Percentiles rank a stretch among this genome's conserved stretches.
Evolutionary conservation across 2,113 vertebrate species (phyloP).

Genomic region (Hymenochirus boettgeri): DNA sequence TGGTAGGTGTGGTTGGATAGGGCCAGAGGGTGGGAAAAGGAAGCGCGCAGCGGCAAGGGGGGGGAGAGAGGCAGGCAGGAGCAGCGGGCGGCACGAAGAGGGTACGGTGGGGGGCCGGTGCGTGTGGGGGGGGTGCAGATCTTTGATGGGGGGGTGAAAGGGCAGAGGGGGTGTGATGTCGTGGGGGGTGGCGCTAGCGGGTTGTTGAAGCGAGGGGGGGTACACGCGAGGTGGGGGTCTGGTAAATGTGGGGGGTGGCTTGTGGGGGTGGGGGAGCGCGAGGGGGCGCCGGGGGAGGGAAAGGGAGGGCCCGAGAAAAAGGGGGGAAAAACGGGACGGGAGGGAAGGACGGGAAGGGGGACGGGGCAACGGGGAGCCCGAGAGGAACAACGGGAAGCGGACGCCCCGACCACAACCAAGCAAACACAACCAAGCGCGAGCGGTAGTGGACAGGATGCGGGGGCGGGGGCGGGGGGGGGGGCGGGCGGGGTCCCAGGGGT

Average conservation of each 20-base stretch:
- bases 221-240: neutral
- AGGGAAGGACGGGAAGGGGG: too few species aligned
- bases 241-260: neutral
- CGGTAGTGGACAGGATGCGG: too few species aligned
- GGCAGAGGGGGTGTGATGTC: neutral
- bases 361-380: too few species aligned
- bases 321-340: too few species aligned
- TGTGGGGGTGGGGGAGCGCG: too few species aligned
- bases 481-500: too few species aligned
- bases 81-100: neutral
- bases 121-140: neutral
- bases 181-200: neutral
- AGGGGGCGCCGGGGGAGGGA: neutral
- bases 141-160: neutral
- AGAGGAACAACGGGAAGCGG: too few species aligned
- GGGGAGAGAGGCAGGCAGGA: neutral
- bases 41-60: neutral
- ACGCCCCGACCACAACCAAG: too few species aligned
- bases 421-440: too few species aligned
- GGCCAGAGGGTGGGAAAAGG: neutral
- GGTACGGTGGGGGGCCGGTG: neutral
- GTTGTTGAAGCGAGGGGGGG: neutral
- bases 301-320: neutral
- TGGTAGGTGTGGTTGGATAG: neutral
- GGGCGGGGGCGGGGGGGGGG: too few species aligned